Conservation (phyloP, 2,113 vertebrate genomes). For the Balaeniceps rex region DNA sequence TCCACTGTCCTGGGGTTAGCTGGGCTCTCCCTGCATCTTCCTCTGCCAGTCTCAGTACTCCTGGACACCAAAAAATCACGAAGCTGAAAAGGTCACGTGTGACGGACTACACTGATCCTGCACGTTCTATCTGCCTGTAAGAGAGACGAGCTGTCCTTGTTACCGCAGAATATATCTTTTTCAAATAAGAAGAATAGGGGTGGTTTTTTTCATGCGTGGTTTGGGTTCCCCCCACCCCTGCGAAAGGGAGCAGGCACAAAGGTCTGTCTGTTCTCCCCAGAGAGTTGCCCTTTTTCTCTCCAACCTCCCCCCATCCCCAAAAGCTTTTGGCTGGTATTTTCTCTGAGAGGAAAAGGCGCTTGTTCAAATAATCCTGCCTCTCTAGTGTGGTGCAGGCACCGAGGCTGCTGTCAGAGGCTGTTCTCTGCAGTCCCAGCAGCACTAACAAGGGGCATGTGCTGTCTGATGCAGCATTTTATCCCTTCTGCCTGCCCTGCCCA, state of each 20-base stretch:
- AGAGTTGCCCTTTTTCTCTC: not conserved
- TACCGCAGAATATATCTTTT: not conserved
- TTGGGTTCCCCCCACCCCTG: too few relatives aligned
- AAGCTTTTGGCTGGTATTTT: not conserved
- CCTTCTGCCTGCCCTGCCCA: not conserved
- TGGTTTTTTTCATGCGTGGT: too few relatives aligned
- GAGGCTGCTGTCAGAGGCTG: not conserved
- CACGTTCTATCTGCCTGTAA: not conserved
- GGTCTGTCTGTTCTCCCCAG: not conserved
- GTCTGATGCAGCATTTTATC: not conserved
- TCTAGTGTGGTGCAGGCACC: not conserved
- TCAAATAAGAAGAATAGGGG: not conserved
- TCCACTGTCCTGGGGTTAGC: not conserved
- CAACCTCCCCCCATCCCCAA: not conserved
- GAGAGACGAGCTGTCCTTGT: not conserved
- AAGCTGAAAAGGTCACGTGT: not conserved
- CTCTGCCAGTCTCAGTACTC: not conserved
- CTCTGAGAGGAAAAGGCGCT: not conserved
- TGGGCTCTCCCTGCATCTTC: not conserved
- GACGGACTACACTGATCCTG: not conserved
- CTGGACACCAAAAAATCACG: not conserved
- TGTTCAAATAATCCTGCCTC: not conserved
- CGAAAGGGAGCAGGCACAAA: not conserved
- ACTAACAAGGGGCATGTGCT: not conserved
- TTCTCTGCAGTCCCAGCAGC: not conserved